Base-by-base conservation (phyloP, 1,140 invertebrate genomes). In the Cyphomyrmex costatus region DNA sequence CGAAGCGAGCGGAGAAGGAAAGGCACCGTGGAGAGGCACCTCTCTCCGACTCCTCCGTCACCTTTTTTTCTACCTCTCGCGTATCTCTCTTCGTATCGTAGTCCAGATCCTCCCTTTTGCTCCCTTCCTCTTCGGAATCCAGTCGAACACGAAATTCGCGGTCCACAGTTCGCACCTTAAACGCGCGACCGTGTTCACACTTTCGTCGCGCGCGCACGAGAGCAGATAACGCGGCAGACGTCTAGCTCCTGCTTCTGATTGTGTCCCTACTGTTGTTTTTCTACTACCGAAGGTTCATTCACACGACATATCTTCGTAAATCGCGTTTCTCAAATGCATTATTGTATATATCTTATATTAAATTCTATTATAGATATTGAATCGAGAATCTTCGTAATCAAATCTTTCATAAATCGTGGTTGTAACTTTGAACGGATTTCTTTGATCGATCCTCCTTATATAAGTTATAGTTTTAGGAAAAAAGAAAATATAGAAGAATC, bases 61-160 rank as follows among this genome's bases (percentile, higher is more conserved):
- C 82, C 73, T 87, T 88, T 91, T 89, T 85, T 86, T 49, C 46
- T 71, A 73, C 46, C 82, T 88, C 84, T 63, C 53, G 53, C 63
- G 63, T 79, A 88, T 88, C 80, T 89, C 24, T 33, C 68, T 56
- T 63, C 77, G 86, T 16, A 89, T 89, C 87, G 78, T 82, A 16
- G 56, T 14, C 30, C 73, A 46, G 49, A 53, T 53, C 21, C 63
- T 30, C 66, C 19, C 46, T 51, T 14, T 42, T 60, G 16, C 19
- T 77, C 27, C 24, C 36, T 51, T 63, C n/a, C 51, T 70, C 70
- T 21, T 7, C 24, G 70, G 88, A 83, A 89, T 89, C 85, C 85
- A 73, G 71, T 78, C 84, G 78, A 78, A 73, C 85, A 73, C 77
- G 85, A 89, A 89, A 89, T 89, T 89, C 88, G 85, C 86, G 46